A percentile compares a stretch with the other conserved stretches of the same genome.
These are phyloP conservation scores for Ranitomeya variabilis DNA, from an alignment of 2,113 vertebrate species.

Conservation along the genomic window DNA sequence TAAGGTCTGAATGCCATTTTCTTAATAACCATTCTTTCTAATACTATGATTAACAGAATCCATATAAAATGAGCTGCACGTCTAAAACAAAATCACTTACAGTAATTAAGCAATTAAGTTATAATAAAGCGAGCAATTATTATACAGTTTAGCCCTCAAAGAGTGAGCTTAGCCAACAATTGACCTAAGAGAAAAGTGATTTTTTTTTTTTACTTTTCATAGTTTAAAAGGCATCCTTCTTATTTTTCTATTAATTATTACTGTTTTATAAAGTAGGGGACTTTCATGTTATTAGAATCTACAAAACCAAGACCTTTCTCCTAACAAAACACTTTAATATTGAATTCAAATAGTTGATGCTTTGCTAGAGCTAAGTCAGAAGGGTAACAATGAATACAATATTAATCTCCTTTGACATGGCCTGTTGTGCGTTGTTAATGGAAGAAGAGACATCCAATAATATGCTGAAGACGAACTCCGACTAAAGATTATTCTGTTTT, in stretches of 20 bases:
- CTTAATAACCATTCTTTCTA: constrained; percentile 57
- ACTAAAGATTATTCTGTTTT: background rate
- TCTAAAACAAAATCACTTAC: constrained; percentile 51
- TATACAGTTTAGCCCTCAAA: constrained; percentile 46
- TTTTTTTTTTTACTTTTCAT: constrained; percentile 38
- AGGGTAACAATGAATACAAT: constrained; percentile 18
- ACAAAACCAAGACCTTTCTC: constrained; percentile 1
- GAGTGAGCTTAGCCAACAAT: constrained; percentile 51
- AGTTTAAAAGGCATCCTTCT: constrained; percentile 33
- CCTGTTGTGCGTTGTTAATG: constrained; percentile 1
- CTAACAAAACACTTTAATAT: constrained; percentile 5
- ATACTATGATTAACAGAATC: constrained; percentile 57
- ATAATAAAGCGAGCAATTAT: constrained; percentile 56
- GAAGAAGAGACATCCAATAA: background rate
- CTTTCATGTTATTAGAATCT: constrained; percentile 23
- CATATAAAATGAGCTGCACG: constrained; percentile 50
- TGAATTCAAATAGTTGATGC: constrained; percentile 4
- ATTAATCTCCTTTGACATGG: constrained; percentile 34
- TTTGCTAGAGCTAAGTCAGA: background rate
- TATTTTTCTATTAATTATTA: constrained; percentile 47
- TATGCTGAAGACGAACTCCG: background rate
- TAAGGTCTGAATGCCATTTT: constrained; percentile 42
- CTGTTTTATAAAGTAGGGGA: constrained; percentile 23
- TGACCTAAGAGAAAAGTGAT: constrained; percentile 38
- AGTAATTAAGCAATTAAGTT: constrained; percentile 57